phyloP scores from a whole-genome alignment of 2,113 vertebrate genomes.

The Megaptera novaeangliae region DNA sequence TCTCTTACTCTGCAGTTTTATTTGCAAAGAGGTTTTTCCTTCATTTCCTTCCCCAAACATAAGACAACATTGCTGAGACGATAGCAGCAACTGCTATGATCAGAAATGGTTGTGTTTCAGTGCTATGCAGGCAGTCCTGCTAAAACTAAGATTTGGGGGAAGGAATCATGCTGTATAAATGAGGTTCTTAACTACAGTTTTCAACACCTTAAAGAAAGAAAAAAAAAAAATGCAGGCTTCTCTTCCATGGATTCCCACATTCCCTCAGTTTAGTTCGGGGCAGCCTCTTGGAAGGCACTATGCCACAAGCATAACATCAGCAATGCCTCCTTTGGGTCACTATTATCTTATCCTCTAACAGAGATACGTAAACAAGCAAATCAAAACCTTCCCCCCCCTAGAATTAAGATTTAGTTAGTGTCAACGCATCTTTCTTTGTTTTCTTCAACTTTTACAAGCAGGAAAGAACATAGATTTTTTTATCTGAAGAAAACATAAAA shows the following conservation, averaged over 20 bases:
- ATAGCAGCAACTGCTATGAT: not conserved
- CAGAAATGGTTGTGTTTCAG: slow-evolving; percentile 37
- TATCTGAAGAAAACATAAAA: slow-evolving; percentile 51
- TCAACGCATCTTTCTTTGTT: not conserved
- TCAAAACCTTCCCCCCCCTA: not conserved
- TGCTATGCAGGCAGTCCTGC: not conserved
- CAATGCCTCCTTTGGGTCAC: not conserved
- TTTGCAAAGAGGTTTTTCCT: not conserved
- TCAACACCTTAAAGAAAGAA: not conserved
- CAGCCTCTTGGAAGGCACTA: not conserved
- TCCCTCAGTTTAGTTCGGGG: not conserved
- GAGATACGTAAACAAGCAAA: slow-evolving; percentile 43
- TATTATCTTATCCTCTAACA: slow-evolving; percentile 38
- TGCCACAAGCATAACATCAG: not conserved
- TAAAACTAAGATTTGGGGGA: slow-evolving; percentile 5
- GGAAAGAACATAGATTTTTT: slow-evolving; percentile 16
- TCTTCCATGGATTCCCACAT: not conserved
- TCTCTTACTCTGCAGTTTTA: not conserved
- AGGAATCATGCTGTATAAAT: slow-evolving; percentile 21
- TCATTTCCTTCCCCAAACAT: slow-evolving; percentile 17
- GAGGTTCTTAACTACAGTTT: not conserved
- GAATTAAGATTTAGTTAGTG: slow-evolving; percentile 32
- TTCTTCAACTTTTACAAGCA: slow-evolving; percentile 38
- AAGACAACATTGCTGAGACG: not conserved
- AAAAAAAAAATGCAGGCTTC: slow-evolving; percentile 3